These are phyloP conservation scores for Notodonta ziczac DNA, from an alignment of 2,888 invertebrate species.

Conservation along the genomic window DNA sequence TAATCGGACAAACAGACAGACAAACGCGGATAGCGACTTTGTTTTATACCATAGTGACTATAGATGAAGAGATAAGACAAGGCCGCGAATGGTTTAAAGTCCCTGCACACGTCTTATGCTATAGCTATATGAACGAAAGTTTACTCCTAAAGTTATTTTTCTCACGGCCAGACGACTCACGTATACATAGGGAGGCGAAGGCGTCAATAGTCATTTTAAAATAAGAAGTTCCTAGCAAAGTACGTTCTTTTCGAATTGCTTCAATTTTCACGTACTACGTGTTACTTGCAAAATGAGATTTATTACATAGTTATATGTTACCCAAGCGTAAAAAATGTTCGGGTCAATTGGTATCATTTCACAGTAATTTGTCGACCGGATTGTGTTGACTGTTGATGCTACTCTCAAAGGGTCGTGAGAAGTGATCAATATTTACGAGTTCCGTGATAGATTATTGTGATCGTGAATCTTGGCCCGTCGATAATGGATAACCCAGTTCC, in stretches of 20 bases:
- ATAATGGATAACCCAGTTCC: conserved; percentile 1
- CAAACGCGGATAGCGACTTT: too few relatives aligned
- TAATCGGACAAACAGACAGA: too few relatives aligned
- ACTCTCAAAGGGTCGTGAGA: conserved; percentile 35
- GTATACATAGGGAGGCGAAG: too few relatives aligned
- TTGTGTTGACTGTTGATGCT: background rate
- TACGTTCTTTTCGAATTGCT: background rate
- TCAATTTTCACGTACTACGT: background rate
- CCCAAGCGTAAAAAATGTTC: conserved; percentile 14
- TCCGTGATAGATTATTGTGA: conserved; percentile 5
- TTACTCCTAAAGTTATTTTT: too few relatives aligned
- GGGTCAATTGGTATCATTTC: conserved; percentile 20
- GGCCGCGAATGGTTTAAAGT: background rate
- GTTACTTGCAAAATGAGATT: background rate
- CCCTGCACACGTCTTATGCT: too few relatives aligned
- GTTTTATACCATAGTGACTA: too few relatives aligned
- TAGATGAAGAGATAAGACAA: background rate
- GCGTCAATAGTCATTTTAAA: too few relatives aligned
- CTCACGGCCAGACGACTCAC: too few relatives aligned
- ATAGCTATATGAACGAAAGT: too few relatives aligned
- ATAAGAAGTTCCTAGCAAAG: too few relatives aligned
- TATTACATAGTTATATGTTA: background rate
- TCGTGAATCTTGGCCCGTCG: conserved; percentile 19
- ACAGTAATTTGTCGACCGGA: background rate
- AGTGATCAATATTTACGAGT: conserved; percentile 14